A percentile compares a stretch with the other conserved stretches of the same genome.
Evolutionary conservation across 1,140 invertebrate species (phyloP).

Genomic region (Pseudomyrmex pallidus): DNA sequence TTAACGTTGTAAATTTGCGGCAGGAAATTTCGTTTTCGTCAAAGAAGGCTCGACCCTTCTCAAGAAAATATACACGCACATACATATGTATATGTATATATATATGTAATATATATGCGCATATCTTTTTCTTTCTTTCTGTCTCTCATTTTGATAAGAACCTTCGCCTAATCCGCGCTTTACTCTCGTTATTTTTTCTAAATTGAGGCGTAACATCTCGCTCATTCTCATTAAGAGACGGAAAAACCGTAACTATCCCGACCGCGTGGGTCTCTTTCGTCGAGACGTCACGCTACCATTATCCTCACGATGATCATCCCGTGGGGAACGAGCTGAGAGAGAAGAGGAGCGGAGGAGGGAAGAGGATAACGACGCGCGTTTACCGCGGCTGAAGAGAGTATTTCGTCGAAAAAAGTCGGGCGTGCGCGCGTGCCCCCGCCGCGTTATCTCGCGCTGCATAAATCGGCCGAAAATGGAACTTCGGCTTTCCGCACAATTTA

Average conservation of each 20-base stretch:
- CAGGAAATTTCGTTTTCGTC: conserved; percentile 2
- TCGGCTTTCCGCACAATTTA: conserved; percentile 67
- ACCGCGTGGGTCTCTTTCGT: not conserved
- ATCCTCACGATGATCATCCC: conserved; percentile 11
- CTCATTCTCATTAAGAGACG: conserved; percentile 22
- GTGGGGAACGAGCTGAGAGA: not conserved
- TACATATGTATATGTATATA: not conserved
- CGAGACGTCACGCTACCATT: conserved; percentile 27
- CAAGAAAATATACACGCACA: not conserved
- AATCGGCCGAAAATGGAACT: conserved; percentile 64
- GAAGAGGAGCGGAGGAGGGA: not conserved
- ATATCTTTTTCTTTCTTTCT: too few relatives aligned
- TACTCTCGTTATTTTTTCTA: not conserved
- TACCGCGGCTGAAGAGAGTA: conserved; percentile 5
- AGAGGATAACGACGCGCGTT: conserved; percentile 41
- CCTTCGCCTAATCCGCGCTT: not conserved
- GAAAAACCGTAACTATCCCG: conserved; percentile 26
- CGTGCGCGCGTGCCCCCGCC: conserved; percentile 37
- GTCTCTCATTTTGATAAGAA: not conserved
- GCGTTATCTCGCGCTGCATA: conserved; percentile 63
- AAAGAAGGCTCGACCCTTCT: not conserved
- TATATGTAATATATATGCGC: not conserved
- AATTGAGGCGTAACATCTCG: conserved; percentile 21
- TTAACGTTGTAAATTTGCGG: not conserved
- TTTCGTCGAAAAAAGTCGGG: conserved; percentile 41